Percentiles rank a stretch among this genome's conserved stretches.
Evolutionary conservation across 2,888 invertebrate species (phyloP).

Genomic region (Stegana nigrithorax): DNA sequence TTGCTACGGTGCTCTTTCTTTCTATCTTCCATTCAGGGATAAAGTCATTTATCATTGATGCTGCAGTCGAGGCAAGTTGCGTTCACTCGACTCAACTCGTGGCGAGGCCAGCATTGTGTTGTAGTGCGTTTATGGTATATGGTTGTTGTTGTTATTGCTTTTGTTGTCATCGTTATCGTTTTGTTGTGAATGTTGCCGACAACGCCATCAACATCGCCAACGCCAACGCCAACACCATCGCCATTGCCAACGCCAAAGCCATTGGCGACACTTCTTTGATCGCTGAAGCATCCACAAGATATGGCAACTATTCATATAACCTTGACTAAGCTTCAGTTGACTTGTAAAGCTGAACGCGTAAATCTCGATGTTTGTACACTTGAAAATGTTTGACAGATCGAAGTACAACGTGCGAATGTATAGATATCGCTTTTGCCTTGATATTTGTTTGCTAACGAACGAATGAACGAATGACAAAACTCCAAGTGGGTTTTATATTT

Average conservation of each 20-base stretch:
- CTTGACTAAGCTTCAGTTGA: slow-evolving; percentile 48
- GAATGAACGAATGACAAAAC: not conserved
- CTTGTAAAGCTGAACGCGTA: slow-evolving; percentile 46
- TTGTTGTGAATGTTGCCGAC: not conserved
- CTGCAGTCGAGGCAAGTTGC: slow-evolving; percentile 37
- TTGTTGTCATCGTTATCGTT: not conserved
- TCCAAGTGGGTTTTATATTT: not conserved
- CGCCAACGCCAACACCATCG: not conserved
- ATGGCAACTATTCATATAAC: slow-evolving; percentile 26
- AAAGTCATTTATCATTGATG: slow-evolving; percentile 58
- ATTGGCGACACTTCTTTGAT: slow-evolving; percentile 49
- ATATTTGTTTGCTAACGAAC: not conserved
- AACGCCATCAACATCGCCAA: slow-evolving; percentile 5
- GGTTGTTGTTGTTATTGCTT: not conserved
- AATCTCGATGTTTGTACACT: slow-evolving; percentile 11
- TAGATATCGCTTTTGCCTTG: not conserved
- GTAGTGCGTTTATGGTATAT: slow-evolving; percentile 23
- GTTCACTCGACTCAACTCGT: not conserved
- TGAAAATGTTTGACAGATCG: slow-evolving; percentile 5
- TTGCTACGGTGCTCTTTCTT: slow-evolving; percentile 39
- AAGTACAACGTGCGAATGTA: slow-evolving; percentile 20
- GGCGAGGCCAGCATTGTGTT: not conserved
- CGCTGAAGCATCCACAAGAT: slow-evolving; percentile 35
- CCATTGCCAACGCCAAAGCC: not conserved
- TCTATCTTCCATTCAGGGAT: slow-evolving; percentile 50